A percentile compares a stretch with the other conserved stretches of the same genome.
Evolutionary conservation across 2,113 vertebrate genomes (phyloP).

Genomic region (Halichoeres trimaculatus): DNA sequence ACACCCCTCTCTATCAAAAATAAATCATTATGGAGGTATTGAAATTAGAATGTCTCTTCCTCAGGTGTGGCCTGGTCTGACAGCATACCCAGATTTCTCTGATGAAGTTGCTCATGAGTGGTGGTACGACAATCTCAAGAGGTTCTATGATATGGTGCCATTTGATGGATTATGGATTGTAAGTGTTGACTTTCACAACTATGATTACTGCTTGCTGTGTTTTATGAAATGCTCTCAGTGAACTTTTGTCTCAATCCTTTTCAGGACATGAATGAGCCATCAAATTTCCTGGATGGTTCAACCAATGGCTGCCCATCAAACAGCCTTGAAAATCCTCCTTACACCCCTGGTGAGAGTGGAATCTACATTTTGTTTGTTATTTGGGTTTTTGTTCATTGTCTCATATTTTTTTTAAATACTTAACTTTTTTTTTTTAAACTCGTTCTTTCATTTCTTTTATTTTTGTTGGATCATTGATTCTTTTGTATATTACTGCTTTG

Average conservation of each 20-base stretch:
- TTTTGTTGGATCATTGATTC: too few relatives aligned
- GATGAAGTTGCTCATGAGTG: conserved; percentile 85
- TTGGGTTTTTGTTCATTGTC: too few relatives aligned
- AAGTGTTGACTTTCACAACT: conserved; percentile 28
- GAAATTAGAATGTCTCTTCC: background rate
- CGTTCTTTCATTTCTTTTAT: too few relatives aligned
- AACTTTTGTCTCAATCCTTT: background rate
- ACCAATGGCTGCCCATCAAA: conserved; percentile 84
- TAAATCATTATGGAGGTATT: background rate
- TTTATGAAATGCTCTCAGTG: background rate
- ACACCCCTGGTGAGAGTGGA: conserved; percentile 82
- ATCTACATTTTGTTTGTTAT: too few relatives aligned
- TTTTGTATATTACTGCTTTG: too few relatives aligned
- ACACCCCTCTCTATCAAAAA: background rate
- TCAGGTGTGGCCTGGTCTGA: conserved; percentile 92
- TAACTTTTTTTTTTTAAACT: too few relatives aligned
- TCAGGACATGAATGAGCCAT: conserved; percentile 94
- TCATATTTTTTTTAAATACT: too few relatives aligned
- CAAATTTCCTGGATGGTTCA: conserved; percentile 90
- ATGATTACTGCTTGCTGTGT: background rate
- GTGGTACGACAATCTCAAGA: conserved; percentile 90
- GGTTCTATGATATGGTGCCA: conserved; percentile 82
- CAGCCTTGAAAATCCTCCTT: conserved; percentile 87
- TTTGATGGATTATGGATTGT: conserved; percentile 89
- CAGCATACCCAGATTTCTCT: conserved; percentile 90